A percentile compares a stretch with the other conserved stretches of the same genome.
These are phyloP conservation scores for Drosophila bunnanda DNA, from an alignment of 2,888 invertebrate species.

Conservation along the genomic window DNA sequence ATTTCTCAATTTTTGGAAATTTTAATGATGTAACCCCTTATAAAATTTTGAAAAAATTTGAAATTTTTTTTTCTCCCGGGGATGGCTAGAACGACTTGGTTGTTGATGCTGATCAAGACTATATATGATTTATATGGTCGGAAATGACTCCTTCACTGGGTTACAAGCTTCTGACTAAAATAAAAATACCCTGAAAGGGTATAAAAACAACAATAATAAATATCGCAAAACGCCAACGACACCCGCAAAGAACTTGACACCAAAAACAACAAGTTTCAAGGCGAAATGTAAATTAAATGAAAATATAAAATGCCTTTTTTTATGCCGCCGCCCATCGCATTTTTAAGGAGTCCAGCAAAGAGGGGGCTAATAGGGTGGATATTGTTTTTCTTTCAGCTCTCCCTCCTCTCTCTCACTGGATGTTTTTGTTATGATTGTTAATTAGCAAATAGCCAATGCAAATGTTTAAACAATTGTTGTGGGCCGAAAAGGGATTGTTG, in stretches of 20 bases:
- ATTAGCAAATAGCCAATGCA: constrained; percentile 62
- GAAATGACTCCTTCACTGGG: too few relatives aligned
- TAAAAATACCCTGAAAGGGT: too few relatives aligned
- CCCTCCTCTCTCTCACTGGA: constrained; percentile 20
- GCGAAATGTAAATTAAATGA: constrained; percentile 60
- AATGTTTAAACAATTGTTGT: constrained; percentile 63
- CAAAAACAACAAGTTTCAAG: constrained; percentile 53
- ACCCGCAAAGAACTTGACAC: constrained; percentile 6
- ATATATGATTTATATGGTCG: too few relatives aligned
- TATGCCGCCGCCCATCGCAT: neutral
- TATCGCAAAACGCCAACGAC: neutral
- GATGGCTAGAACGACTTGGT: too few relatives aligned
- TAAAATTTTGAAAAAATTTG: too few relatives aligned
- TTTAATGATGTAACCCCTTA: too few relatives aligned
- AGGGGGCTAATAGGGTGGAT: constrained; percentile 13
- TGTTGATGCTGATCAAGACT: too few relatives aligned
- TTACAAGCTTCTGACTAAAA: too few relatives aligned
- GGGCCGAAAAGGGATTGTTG: constrained; percentile 1
- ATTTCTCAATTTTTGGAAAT: too few relatives aligned
- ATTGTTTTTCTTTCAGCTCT: constrained; percentile 25
- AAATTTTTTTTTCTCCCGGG: too few relatives aligned
- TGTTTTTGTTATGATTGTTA: constrained; percentile 56
- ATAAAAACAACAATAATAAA: constrained; percentile 3
- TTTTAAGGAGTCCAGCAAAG: neutral
- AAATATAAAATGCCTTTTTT: constrained; percentile 47